These are phyloP conservation scores for Indicator indicator DNA, from an alignment of 2,113 vertebrate species.

Conservation along the genomic window DNA sequence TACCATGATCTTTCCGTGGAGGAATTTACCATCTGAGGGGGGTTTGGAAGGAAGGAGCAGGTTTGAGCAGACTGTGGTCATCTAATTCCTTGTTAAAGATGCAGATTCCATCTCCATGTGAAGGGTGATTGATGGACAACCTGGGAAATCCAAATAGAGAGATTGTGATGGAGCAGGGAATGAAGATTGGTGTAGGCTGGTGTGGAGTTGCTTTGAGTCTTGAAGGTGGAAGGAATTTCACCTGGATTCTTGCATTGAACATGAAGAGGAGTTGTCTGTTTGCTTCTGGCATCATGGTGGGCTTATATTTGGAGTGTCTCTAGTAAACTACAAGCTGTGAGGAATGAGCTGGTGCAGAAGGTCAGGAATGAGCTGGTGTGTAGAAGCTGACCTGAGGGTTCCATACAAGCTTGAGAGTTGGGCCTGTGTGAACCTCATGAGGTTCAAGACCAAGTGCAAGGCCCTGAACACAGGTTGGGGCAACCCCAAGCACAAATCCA, in stretches of 20 bases:
- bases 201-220: background rate
- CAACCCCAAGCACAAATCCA: background rate
- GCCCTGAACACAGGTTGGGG: background rate
- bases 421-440: background rate
- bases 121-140: background rate
- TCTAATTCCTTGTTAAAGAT: background rate
- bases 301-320: background rate
- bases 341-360: background rate
- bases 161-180: background rate
- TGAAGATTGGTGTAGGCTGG: background rate
- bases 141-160: background rate
- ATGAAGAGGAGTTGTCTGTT: background rate
- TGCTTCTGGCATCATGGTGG: background rate
- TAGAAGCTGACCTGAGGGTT: background rate
- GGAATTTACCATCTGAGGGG: background rate
- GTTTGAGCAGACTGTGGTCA: background rate
- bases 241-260: accelerated
- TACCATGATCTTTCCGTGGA: accelerated
- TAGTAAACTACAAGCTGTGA: too few species aligned
- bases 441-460: background rate
- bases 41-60: background rate
- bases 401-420: background rate
- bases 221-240: background rate
- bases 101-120: background rate
- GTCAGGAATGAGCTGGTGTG: background rate